Evolutionary conservation across 1,140 invertebrate genomes (phyloP).

Genomic region (Ooceraea biroi): DNA sequence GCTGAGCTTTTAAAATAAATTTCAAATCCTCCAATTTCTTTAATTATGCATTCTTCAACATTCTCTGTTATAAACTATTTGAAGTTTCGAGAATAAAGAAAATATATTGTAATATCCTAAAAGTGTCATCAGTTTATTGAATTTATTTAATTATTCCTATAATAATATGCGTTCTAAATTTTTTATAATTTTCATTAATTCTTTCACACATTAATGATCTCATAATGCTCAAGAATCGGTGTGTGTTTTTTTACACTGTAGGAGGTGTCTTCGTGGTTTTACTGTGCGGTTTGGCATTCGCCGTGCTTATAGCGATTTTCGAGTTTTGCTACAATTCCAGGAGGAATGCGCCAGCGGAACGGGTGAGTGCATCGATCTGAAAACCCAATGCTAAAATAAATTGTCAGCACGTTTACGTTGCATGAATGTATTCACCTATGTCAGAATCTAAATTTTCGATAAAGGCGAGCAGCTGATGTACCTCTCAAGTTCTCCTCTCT

Average conservation of each 20-base stretch:
- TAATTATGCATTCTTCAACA: too few relatives aligned
- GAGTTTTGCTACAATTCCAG: slow-evolving; percentile 94
- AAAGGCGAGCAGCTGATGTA: background rate
- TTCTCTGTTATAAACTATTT: too few relatives aligned
- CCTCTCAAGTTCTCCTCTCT: background rate
- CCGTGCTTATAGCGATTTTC: slow-evolving; percentile 91
- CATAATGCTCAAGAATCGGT: background rate
- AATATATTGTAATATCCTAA: too few relatives aligned
- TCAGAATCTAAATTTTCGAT: background rate
- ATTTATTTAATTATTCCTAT: background rate
- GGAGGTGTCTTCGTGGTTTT: slow-evolving; percentile 97
- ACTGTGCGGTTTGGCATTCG: slow-evolving; percentile 91
- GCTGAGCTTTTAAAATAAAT: too few relatives aligned
- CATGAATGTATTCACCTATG: slow-evolving; percentile 1
- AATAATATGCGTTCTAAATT: background rate
- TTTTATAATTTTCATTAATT: background rate
- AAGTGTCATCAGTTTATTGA: too few relatives aligned
- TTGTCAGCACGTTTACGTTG: slow-evolving; percentile 27
- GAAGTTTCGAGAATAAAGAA: too few relatives aligned
- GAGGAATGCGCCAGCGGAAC: slow-evolving; percentile 89
- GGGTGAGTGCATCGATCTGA: slow-evolving; percentile 85
- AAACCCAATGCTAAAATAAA: slow-evolving; percentile 23
- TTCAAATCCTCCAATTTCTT: too few relatives aligned
- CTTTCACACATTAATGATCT: background rate
- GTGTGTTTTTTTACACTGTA: slow-evolving; percentile 63